Evolutionary conservation across 2,113 vertebrate species (phyloP), one percentile per base, ranked within the genome.

Genomic region (Sinosuthora webbiana): DNA sequence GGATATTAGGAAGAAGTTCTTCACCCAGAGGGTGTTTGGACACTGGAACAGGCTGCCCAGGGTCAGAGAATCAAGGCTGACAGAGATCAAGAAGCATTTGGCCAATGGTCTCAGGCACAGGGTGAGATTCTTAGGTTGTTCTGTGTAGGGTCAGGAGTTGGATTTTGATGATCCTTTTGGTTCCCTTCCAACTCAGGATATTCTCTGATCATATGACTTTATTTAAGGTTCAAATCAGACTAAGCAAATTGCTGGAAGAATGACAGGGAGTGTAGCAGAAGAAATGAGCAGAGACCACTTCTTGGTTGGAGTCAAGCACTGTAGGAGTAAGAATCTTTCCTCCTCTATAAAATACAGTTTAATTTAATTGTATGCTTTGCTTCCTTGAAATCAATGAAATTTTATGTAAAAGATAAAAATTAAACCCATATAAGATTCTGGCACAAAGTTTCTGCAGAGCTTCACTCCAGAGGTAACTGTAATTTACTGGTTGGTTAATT

Each of bases 401-500:
- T 69, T 55, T 13, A 55, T 82, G 35, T 35, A 53, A 91, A 68
- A 52, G 35, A n/a, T 4, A 24, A 68, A 67, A 75, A 67, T 22
- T 31, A 44, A 78, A 77, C 16, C 17, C 44, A 35, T n/a, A 21
- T 11, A 69, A 59, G 31, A 73, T 30, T 86, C 49, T 91, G 53
- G 13, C 16, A 65, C 33, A 78, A 78, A 92, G 59, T 65, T 83
- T 56, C n/a, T 50, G 7, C n/a, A 76, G 25, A 79, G 25, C 47
- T 89, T 81, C 47, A 59, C 37, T 79, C 15, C 15, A 67, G 71
- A 82, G 25, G 21, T 87, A 80, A 84, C 27, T 87, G 21, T 79
- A 93, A 90, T 93, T 94, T 91, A 65, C 25, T 80, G 74, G 69
- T 37, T 90, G 55, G 44, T 53, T 92, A 94, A 87, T 87, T 91